Conservation (phyloP, 2,888 invertebrate species). For the Folsomia candida region DNA sequence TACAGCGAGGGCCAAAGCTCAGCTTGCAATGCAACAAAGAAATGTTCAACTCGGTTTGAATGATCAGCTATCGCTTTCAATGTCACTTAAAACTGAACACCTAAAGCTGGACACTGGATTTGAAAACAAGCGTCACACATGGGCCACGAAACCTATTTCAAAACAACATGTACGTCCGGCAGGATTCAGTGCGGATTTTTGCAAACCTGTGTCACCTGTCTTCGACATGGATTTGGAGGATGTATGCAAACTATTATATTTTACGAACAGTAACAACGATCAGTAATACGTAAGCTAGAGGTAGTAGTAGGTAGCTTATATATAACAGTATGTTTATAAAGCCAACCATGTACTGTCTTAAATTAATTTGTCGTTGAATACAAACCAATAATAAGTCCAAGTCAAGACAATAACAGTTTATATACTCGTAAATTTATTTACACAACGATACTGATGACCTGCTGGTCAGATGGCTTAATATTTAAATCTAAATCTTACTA, state of each 20-base stretch:
- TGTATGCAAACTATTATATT: conserved; percentile 60
- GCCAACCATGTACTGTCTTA: too few species aligned
- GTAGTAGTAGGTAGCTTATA: too few species aligned
- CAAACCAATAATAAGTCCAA: too few species aligned
- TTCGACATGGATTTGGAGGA: conserved; percentile 67
- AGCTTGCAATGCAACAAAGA: background rate
- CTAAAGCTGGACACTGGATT: background rate
- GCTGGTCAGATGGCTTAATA: too few species aligned
- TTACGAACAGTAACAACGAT: background rate
- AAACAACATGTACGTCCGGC: conserved; percentile 19
- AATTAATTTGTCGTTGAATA: too few species aligned
- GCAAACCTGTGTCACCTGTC: conserved; percentile 58
- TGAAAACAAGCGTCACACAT: conserved; percentile 26
- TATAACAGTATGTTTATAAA: too few species aligned
- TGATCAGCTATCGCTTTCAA: background rate
- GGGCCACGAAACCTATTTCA: conserved; percentile 20
- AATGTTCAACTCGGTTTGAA: conserved; percentile 4
- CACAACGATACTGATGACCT: too few species aligned
- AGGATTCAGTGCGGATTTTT: conserved; percentile 13
- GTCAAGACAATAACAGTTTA: too few species aligned
- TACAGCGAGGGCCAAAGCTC: conserved; percentile 11
- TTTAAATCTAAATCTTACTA: too few species aligned
- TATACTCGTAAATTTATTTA: too few species aligned
- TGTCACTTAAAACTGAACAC: background rate
- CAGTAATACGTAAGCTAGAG: too few species aligned